Base-by-base conservation (phyloP, 1,140 invertebrate species). In the Ceratosolen solmsi region DNA sequence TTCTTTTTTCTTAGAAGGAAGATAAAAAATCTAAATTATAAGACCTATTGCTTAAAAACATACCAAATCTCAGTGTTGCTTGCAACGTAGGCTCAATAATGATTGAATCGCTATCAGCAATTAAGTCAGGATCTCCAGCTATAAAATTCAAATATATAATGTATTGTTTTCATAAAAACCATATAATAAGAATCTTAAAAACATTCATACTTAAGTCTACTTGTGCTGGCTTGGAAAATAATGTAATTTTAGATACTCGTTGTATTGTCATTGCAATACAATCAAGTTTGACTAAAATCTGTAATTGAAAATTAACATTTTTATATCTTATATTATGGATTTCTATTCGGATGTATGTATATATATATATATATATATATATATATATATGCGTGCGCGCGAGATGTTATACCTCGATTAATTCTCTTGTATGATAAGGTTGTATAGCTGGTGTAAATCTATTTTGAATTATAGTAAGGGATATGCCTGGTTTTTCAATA, bases 401-500 rank as follows among this genome's bases (percentile, higher is more conserved):
- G 25, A 20, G 33, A 36, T 20, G 38, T 83, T 80, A 36, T 75
- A 93, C 92, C 88, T 93, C 92, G 7, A 92, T 84, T 20, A 93
- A 85, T 86, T 93, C 93, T 58, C 90, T 85, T 5, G 90, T 92
- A 68, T 93, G 92, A 73, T 89, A 91, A 8, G 92, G 92, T 76
- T 93, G 93, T 11, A 93, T 82, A 13, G 90, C 92, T 9, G 92
- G 91, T 27, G 88, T 86, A 85, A 94, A 95, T 82, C 92, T 91
- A 27, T 90, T 87, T 83, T 92, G 93, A 2, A 95, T 83, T 54
- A 92, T 91, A 8, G 88, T 84, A 72, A 95, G 87, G 0, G 90
- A 89, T 56, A 92, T 89, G 5, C 94, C 94, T 0, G 94, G 94
- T 84, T 93, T 90, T 17, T 92, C 89, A 83, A 95, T 91, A 77